Base-by-base conservation (phyloP, 1,140 invertebrate species). In the Zelostemma sp. region DNA sequence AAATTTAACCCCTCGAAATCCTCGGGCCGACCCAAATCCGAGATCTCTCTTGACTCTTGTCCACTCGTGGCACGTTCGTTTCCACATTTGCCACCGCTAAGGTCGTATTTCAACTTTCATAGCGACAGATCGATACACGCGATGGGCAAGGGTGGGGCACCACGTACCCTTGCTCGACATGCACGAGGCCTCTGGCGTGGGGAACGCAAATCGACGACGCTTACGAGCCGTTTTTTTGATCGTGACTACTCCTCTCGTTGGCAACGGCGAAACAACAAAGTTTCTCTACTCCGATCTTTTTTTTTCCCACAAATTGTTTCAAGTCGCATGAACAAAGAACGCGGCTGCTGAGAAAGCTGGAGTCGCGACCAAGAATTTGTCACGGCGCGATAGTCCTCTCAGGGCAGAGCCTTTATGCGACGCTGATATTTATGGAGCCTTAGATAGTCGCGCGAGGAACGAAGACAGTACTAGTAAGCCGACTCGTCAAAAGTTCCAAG, bases 91-190 rank as follows among this genome's bases (percentile, higher is more conserved):
- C 35, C 31, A 21, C 43, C 31, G 35, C 50, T 28, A 3, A 33
- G 33, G 25, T 54, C 53, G 53, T 15, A 21, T 19, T 73, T 73
- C 74, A 62, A 73, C 74, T 76, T 75, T 76, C 74, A 71, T 76
- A 64, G 74, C 70, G 69, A 60, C 73, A 72, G 74, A 76, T 76
- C 74, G 74, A 76, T 76, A 76, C 53, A 17, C 25, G 18, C 16
- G 31, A 53, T 31, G 28, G 14, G 16, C 25, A 2, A 12, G 35
- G 35, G 14, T 4, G 35, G 11, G 35, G 11, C 3, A 28, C 25
- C 12, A n/a, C 16, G 48, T 50, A 25, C 28, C 9, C 46, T 18
- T 25, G 46, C 17, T 17, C 33, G 51, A 54, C 49, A 51, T 16
- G 51, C 38, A 12, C 17, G 18, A 54, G 28, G 41, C 18, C 19